Percentiles rank a stretch among this genome's conserved stretches.
phyloP scores from a whole-genome alignment of 2,888 invertebrate genomes.

The Lepidochrysops patricia region DNA sequence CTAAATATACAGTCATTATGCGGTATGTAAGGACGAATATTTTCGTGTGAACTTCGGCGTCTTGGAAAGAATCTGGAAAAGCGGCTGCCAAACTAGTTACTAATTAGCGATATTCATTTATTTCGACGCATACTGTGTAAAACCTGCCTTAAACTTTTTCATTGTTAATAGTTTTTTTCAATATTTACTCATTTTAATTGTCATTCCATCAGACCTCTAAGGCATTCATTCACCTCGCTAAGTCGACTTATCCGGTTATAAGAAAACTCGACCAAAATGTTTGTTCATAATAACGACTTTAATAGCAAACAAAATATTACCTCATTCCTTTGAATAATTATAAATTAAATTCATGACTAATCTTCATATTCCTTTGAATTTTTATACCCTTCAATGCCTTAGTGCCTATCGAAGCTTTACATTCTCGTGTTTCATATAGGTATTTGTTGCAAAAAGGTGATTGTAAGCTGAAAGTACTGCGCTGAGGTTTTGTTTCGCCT shows the following conservation, averaged over 20 bases:
- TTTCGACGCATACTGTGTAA: no score
- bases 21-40: constrained; percentile 10
- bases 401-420: background rate
- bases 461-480: background rate
- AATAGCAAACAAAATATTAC: no score
- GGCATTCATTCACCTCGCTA: no score
- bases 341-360: background rate
- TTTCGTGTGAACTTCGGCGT: background rate
- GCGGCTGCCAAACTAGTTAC: background rate
- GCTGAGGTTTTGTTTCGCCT: background rate
- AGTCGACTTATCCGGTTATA: no score
- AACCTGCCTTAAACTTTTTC: no score
- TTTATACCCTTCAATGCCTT: background rate
- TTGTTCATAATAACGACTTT: no score
- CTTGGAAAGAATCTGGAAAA: background rate
- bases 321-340: no score
- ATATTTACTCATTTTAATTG: no score
- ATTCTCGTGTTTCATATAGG: background rate
- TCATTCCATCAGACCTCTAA: no score
- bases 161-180: no score
- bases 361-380: background rate
- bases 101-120: background rate
- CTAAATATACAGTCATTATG: background rate
- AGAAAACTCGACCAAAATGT: no score
- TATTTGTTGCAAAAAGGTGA: background rate